Percentiles rank a stretch among this genome's conserved stretches.
These are phyloP conservation scores for Harpagoxenus sublaevis DNA, from an alignment of 2,888 invertebrate species.

Conservation along the genomic window DNA sequence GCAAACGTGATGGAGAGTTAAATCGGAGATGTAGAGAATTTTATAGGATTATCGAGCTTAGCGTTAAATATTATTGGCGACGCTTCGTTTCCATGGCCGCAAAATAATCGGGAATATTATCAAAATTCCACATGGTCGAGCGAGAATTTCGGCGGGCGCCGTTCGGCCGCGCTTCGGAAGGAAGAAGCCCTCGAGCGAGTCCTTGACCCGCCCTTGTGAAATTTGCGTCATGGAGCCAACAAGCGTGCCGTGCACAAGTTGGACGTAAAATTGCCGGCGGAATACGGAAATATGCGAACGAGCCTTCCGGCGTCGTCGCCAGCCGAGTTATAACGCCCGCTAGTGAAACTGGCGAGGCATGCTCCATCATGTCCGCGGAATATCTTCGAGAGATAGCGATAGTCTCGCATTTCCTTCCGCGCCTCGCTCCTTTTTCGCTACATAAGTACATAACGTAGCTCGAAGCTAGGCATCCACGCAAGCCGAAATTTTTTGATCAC, in stretches of 20 bases:
- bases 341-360: conserved; percentile 76
- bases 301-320: conserved; percentile 70
- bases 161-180: conserved; percentile 9
- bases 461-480: neutral
- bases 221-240: conserved; percentile 36
- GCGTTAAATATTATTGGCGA: conserved; percentile 1
- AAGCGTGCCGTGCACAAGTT: conserved; percentile 70
- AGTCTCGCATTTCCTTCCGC: conserved; percentile 45
- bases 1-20: neutral
- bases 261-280: conserved; percentile 78
- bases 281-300: conserved; percentile 78
- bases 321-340: conserved; percentile 67
- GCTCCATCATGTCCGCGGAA: conserved; percentile 75
- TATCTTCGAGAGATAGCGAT: conserved; percentile 67
- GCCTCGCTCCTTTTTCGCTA: neutral
- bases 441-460: neutral
- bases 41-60: neutral
- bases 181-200: conserved; percentile 25
- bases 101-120: conserved; percentile 36
- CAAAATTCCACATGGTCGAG: conserved; percentile 42
- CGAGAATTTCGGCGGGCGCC: conserved; percentile 39
- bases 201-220: conserved; percentile 42
- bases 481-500: neutral
- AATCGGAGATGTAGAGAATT: neutral
- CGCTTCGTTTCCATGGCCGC: neutral